Conservation (phyloP, 2,113 vertebrate species). For the Cephalopholis sonnerati region DNA sequence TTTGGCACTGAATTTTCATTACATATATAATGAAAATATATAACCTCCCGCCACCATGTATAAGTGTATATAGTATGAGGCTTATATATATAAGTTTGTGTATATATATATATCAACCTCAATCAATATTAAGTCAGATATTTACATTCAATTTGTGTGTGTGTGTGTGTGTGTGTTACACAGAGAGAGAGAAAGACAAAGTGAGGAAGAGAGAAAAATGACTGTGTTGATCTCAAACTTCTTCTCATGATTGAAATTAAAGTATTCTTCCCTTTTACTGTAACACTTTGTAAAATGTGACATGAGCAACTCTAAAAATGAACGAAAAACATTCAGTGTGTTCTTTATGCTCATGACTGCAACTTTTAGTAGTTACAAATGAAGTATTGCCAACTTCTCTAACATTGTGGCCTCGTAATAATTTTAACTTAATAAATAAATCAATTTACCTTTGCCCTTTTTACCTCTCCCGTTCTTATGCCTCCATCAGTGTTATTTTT, state of each 20-base stretch:
- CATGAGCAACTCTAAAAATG: constrained; percentile 27
- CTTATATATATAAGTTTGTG: constrained; percentile 55
- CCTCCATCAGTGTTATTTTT: constrained; percentile 15
- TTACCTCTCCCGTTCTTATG: constrained; percentile 2
- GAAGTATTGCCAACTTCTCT: constrained; percentile 69
- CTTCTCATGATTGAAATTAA: constrained; percentile 41
- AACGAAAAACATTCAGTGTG: constrained; percentile 65
- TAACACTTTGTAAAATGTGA: constrained; percentile 47
- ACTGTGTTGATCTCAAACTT: constrained; percentile 15
- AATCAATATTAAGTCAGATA: constrained; percentile 84
- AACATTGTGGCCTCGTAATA: constrained; percentile 61
- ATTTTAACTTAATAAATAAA: constrained; percentile 41
- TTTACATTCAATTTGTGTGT: constrained; percentile 87
- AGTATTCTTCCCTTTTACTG: constrained; percentile 21
- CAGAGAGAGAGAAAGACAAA: constrained; percentile 50
- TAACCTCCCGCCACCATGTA: constrained; percentile 71
- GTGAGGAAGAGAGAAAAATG: constrained; percentile 51
- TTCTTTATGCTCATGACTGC: constrained; percentile 35
- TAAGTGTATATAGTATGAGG: constrained; percentile 73
- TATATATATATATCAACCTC: constrained; percentile 77
- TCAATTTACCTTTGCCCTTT: constrained; percentile 21
- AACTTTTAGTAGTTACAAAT: constrained; percentile 60
- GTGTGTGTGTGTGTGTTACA: constrained; percentile 47
- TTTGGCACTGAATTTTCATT: constrained; percentile 88
- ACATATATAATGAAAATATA: constrained; percentile 82